Conservation (phyloP, 2,113 vertebrate species). For the Alethe diademata region DNA sequence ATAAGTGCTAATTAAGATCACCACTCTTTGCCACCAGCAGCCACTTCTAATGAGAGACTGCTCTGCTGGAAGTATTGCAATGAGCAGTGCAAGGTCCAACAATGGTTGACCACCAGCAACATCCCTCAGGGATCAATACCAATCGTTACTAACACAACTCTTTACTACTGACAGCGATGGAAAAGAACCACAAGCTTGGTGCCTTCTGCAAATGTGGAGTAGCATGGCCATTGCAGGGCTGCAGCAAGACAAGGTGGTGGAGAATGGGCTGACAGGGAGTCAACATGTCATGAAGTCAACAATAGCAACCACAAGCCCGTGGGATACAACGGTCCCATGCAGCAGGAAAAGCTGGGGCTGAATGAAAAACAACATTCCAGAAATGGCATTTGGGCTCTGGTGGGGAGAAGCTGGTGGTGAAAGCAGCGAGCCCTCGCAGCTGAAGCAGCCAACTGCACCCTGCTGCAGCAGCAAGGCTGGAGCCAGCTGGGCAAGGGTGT, state of each 20-base stretch:
- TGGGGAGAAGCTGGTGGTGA: neutral
- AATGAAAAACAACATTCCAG: neutral
- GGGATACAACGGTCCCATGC: rapidly evolving
- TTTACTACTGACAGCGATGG: rapidly evolving
- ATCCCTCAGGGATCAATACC: neutral
- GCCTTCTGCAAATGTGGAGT: rapidly evolving
- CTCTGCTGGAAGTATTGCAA: neutral
- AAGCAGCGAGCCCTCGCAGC: neutral
- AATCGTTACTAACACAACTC: neutral
- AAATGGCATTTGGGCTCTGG: neutral
- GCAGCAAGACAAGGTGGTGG: neutral
- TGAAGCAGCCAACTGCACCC: neutral
- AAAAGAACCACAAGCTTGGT: neutral
- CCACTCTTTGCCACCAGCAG: neutral
- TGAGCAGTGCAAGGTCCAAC: neutral
- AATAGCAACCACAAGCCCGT: rapidly evolving
- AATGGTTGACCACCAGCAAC: neutral
- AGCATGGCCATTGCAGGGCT: rapidly evolving
- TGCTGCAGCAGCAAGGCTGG: neutral
- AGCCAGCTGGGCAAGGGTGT: rapidly evolving
- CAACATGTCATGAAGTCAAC: neutral
- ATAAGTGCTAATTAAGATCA: neutral
- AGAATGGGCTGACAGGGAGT: neutral
- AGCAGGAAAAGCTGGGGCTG: neutral
- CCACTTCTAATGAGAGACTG: neutral